Evolutionary conservation across 92 coral and sea anemone species (phyloP).

Genomic region (Galaxea fascicularis): DNA sequence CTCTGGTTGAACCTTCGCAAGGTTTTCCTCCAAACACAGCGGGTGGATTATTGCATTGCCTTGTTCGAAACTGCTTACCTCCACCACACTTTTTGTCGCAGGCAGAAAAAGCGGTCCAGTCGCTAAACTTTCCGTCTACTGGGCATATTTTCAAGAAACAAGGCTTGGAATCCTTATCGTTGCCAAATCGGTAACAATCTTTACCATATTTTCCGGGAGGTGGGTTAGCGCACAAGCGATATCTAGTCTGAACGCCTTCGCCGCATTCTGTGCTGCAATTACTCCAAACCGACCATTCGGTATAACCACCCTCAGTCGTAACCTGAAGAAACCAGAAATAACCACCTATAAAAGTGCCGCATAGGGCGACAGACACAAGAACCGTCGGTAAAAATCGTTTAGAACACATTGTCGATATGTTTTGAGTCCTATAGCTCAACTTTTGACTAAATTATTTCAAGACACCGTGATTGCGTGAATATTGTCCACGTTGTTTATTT

Average conservation of each 20-base stretch:
- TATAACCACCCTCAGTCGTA: slow-evolving; percentile 42
- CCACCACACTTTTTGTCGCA: slow-evolving; percentile 49
- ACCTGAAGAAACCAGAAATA: slow-evolving; percentile 23
- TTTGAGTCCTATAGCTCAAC: slow-evolving; percentile 2
- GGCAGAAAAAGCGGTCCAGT: slow-evolving; percentile 18
- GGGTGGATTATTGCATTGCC: slow-evolving; percentile 54
- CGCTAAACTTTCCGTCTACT: slow-evolving; percentile 39
- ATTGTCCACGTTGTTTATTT: slow-evolving; percentile 6
- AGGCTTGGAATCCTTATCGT: neutral
- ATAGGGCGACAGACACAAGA: slow-evolving; percentile 8
- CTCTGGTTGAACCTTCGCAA: slow-evolving; percentile 18
- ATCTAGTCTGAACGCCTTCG: slow-evolving; percentile 59
- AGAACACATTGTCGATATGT: slow-evolving; percentile 29
- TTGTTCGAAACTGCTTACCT: slow-evolving; percentile 24
- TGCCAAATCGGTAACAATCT: slow-evolving; percentile 54
- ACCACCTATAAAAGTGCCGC: neutral
- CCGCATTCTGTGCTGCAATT: slow-evolving; percentile 69
- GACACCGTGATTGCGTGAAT: neutral
- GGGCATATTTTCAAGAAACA: slow-evolving; percentile 56
- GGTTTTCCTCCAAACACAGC: slow-evolving; percentile 51
- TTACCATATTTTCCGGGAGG: slow-evolving; percentile 65
- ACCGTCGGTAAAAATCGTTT: slow-evolving; percentile 15
- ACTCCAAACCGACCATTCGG: slow-evolving; percentile 71
- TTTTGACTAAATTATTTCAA: neutral
- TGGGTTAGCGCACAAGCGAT: slow-evolving; percentile 65